Conservation (phyloP, 2,797 vertebrate genomes). For the Enteromius anoplus region DNA sequence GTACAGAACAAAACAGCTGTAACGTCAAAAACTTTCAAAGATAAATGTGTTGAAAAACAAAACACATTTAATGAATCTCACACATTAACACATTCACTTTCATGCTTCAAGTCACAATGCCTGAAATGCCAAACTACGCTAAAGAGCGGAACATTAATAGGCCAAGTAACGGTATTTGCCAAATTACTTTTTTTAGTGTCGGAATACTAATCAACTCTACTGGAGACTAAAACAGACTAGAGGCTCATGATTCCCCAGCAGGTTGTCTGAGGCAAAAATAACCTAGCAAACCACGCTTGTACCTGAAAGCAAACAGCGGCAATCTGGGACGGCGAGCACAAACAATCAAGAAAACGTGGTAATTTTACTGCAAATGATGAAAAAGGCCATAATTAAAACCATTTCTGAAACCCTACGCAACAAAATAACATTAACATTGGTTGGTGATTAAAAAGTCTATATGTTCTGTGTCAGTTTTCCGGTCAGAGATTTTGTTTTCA, state of each 20-base stretch:
- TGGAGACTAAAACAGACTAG: conserved; percentile 17
- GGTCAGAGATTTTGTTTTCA: conserved; percentile 31
- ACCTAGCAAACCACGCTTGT: background rate
- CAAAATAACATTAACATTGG: conserved; percentile 41
- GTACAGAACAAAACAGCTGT: background rate
- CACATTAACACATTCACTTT: background rate
- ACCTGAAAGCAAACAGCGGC: background rate
- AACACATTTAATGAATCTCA: background rate
- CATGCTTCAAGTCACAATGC: background rate
- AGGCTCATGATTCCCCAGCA: conserved; percentile 14
- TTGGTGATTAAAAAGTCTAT: conserved; percentile 38
- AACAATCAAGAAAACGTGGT: conserved; percentile 35
- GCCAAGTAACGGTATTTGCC: background rate
- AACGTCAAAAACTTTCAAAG: background rate
- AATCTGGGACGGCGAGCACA: conserved; percentile 8
- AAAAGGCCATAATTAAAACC: conserved; percentile 38
- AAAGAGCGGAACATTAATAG: background rate
- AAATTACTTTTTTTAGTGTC: conserved; percentile 3
- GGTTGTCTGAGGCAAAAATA: conserved; percentile 32
- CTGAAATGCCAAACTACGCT: background rate
- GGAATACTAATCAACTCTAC: conserved; percentile 2
- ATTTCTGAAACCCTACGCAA: conserved; percentile 32
- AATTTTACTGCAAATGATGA: conserved; percentile 31
- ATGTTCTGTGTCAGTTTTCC: conserved; percentile 19
- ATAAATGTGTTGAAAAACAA: background rate